phyloP scores from a whole-genome alignment of 2,797 vertebrate genomes.

The Labeo calbasu region DNA sequence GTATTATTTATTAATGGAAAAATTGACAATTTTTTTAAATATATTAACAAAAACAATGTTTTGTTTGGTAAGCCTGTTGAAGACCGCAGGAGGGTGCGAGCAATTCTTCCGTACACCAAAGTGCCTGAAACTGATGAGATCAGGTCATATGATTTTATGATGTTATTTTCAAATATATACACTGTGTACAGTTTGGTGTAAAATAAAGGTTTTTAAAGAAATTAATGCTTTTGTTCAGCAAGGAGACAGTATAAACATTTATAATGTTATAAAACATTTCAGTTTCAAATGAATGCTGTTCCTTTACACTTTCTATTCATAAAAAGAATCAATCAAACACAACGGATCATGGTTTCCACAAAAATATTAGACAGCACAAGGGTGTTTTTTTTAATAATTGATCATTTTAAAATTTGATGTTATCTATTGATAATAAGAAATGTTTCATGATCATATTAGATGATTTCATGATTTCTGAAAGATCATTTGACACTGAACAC shows the following conservation, averaged over 20 bases:
- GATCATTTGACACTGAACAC: no score
- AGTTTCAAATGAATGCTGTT: neutral
- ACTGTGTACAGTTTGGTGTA: neutral
- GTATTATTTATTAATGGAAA: neutral
- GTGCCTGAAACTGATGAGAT: constrained; percentile 99
- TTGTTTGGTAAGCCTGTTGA: constrained; percentile 88
- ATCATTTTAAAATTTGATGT: no score
- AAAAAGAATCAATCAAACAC: neutral
- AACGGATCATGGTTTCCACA: neutral
- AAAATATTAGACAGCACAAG: neutral
- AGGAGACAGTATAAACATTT: neutral
- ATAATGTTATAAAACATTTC: neutral
- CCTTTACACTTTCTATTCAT: neutral
- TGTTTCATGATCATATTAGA: neutral
- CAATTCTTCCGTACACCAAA: constrained; percentile 99
- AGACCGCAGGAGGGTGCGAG: constrained; percentile 94
- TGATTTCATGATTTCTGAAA: no score
- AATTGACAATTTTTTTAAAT: neutral
- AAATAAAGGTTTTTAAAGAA: no score
- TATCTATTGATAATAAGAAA: neutral
- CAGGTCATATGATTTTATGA: constrained; percentile 78
- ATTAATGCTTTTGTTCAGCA: neutral
- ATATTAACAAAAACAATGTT: neutral
- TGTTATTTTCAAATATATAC: neutral
- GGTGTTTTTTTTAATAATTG: neutral